Base-by-base conservation (phyloP, 2,113 vertebrate genomes). In the Corythornis cristatus region DNA sequence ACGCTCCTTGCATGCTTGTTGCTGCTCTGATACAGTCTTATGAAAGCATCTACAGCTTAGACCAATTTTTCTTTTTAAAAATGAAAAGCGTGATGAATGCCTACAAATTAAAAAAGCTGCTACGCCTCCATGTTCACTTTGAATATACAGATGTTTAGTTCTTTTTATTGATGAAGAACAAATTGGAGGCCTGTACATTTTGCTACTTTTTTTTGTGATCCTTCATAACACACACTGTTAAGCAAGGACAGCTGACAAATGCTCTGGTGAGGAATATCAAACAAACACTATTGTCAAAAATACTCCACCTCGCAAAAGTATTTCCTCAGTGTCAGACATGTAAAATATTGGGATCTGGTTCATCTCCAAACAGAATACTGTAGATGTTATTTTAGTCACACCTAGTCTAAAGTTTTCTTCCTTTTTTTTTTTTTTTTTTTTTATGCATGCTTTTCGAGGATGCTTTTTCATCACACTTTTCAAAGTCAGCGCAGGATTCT, bases 351-450 rank as follows among this genome's bases (percentile, higher is more conserved):
- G 64, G 58, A 31, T 51, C 90, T 93, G 74, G 80, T 76, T 85
- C 89, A 84, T 73, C 85, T 93, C 94, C 87, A 87, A 87, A 65
- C n/a, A 66, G 91, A 95, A 82, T 40, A 43, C 11, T 75, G 68
- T 7, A 72, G 81, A n/a, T 91, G 72, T 81, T 94, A 68, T 60
- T 89, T 86, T 35, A 89, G 89, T 85, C 87, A 83, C 87, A 87
- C 67, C 62, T 79, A 70, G 26, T 51, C 29, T 70, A 79, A 40
- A 6, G 2, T 58, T 73, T 88, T 70, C 60, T 85, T 54, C 28
- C 23, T 5, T 35, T 3, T 17, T n/a, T 31, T 11, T 5, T 35
- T 3, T 17, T n/a, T 31, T 11, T 28, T 68, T 83, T 50, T 42
- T 23, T 7, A 29, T 33, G 22, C 7, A 17, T 15, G 29, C 18